Percentiles rank a stretch among this genome's conserved stretches.
phyloP scores from a whole-genome alignment of 2,113 vertebrate species.

The Phoxinus phoxinus region DNA sequence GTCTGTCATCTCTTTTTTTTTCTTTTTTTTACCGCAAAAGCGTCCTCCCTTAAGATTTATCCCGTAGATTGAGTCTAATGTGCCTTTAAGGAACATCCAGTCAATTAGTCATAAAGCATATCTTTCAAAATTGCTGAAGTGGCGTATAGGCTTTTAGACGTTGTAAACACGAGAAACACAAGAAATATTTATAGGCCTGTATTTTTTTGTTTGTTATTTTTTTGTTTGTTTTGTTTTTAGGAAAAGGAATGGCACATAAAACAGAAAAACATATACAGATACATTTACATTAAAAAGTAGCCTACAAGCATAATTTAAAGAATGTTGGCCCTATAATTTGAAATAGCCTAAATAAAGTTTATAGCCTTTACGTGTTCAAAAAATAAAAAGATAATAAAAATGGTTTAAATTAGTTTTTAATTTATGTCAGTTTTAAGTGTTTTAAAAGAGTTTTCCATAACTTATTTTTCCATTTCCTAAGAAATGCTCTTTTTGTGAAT shows the following conservation, averaged over 20 bases:
- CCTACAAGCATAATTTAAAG: no score
- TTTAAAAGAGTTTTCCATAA: not conserved
- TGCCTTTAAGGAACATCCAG: slow-evolving; percentile 4
- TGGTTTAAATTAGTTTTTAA: not conserved
- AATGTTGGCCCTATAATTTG: no score
- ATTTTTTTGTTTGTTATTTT: not conserved
- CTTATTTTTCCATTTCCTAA: not conserved
- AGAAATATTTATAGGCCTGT: no score
- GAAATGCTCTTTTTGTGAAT: slow-evolving; percentile 42
- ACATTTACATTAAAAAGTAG: no score
- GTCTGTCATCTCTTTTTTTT: slow-evolving; percentile 37
- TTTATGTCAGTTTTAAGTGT: not conserved
- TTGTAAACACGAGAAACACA: not conserved
- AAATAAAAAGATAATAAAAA: not conserved
- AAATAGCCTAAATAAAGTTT: not conserved
- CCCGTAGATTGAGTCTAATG: slow-evolving; percentile 5
- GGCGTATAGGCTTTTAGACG: not conserved
- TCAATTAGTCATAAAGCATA: not conserved
- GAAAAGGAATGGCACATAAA: not conserved
- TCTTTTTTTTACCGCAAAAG: slow-evolving; percentile 34
- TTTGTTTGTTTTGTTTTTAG: not conserved
- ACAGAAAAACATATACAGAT: not conserved
- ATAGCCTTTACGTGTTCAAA: not conserved
- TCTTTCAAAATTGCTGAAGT: not conserved
- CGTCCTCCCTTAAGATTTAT: slow-evolving; percentile 44